Conservation (phyloP, 1,140 invertebrate species). For the Rhopalosiphum maidis region DNA sequence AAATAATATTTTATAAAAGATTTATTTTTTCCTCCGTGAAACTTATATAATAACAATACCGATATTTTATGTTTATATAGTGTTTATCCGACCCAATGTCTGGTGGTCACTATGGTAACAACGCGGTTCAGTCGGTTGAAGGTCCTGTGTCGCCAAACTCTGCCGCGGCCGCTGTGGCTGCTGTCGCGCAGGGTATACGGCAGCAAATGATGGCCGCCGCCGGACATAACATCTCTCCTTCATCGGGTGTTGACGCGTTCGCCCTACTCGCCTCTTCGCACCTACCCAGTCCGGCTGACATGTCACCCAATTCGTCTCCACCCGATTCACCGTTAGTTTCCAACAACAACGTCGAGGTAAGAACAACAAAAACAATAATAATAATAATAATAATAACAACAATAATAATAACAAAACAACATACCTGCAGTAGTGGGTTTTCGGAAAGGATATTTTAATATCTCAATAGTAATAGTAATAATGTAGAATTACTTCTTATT, state of each 20-base stretch:
- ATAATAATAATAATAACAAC: background rate
- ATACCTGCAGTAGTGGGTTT: background rate
- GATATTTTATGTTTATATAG: slow-evolving; percentile 48
- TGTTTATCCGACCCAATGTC: slow-evolving; percentile 49
- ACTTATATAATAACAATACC: slow-evolving; percentile 28
- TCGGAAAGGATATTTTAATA: background rate
- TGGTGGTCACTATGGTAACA: slow-evolving; percentile 55
- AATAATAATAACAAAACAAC: background rate
- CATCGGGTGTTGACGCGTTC: slow-evolving; percentile 47
- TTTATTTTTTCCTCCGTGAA: background rate
- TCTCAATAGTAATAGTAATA: background rate
- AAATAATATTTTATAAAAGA: slow-evolving; percentile 46
- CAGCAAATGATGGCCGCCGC: slow-evolving; percentile 76
- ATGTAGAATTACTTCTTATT: background rate
- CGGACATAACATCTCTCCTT: slow-evolving; percentile 59
- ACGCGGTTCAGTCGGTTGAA: slow-evolving; percentile 52
- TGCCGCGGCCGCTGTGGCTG: slow-evolving; percentile 73
- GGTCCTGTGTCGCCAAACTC: slow-evolving; percentile 67
- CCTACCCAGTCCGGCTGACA: slow-evolving; percentile 63
- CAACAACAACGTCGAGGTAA: slow-evolving; percentile 59
- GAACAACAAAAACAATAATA: slow-evolving; percentile 9
- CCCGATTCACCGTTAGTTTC: slow-evolving; percentile 58
- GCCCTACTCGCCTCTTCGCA: slow-evolving; percentile 64
- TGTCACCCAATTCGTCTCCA: slow-evolving; percentile 58
- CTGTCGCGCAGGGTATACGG: slow-evolving; percentile 74